Evolutionary conservation across 2,797 vertebrate species (phyloP).

Genomic region (Pempheris klunzingeri): DNA sequence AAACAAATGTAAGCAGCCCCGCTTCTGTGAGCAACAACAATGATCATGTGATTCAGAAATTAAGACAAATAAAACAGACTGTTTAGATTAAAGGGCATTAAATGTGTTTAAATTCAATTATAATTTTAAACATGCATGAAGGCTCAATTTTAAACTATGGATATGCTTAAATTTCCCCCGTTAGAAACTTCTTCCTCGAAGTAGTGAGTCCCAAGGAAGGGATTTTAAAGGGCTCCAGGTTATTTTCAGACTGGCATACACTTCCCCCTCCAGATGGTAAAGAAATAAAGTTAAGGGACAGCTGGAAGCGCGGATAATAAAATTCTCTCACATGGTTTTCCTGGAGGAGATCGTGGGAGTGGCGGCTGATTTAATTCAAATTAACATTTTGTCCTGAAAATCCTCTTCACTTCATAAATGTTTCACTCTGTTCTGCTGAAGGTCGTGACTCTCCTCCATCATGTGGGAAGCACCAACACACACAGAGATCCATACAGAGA

Average conservation of each 20-base stretch:
- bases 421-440: slow-evolving; percentile 17
- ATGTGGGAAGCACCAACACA: slow-evolving; percentile 10
- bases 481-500: neutral
- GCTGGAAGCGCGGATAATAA: slow-evolving; percentile 53
- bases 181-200: slow-evolving; percentile 9
- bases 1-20: slow-evolving; percentile 50
- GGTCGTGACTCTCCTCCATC: neutral
- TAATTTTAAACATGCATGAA: neutral
- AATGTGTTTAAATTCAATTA: neutral
- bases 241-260: slow-evolving; percentile 55
- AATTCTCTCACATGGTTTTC: slow-evolving; percentile 53
- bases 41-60: neutral
- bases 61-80: neutral
- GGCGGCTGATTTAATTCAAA: slow-evolving; percentile 50
- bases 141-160: neutral
- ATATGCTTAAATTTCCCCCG: neutral
- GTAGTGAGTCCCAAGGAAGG: slow-evolving; percentile 11
- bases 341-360: slow-evolving; percentile 46
- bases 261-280: slow-evolving; percentile 60
- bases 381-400: slow-evolving; percentile 45
- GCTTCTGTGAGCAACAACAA: slow-evolving; percentile 24
- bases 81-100: neutral
- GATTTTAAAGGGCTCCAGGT: slow-evolving; percentile 35
- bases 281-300: slow-evolving; percentile 60
- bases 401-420: slow-evolving; percentile 9